Base-by-base conservation (phyloP, 53 echinoderm and acorn worm species). In the Paelopatides confundens region DNA sequence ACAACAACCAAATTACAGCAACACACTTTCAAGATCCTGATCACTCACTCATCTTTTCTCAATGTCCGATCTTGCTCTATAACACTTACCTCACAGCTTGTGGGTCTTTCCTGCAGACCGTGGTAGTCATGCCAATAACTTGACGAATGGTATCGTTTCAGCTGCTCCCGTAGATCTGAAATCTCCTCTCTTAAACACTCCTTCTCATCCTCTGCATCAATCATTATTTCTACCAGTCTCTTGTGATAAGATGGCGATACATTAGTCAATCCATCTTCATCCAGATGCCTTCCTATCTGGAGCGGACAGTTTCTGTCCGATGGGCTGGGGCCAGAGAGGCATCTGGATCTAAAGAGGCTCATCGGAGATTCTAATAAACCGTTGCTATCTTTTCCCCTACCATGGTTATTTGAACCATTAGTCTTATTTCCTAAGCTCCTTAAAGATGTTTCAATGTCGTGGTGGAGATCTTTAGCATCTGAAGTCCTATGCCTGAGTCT, bases 261-360 rank as follows among this genome's bases (percentile, higher is more conserved):
- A 12, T 86, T 68, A 5, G 96, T 96, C 91, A 96, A 70, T 5
- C 96, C 96, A 63, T 96, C 96, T 66, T 89, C 90, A 53, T 94
- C 96, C n/a, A 96, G 83, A 76, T 94, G 96, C 18, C 91, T 81
- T 21, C 96, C 96, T 24, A 96, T 90, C 36, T 87, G 71, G 62
- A 96, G 89, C 54, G 82, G 85, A 53, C 94, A 66, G 24, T 86
- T 50, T 31, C 33, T 53, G 47, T 48, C 79, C 15, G 52, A 50
- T 48, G 79, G 79, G 51, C 79, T 79, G 1, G 79, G 79, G 9
- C 79, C 79, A 23, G 79, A 79, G 51, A 79, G 13, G 43, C 32
- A 26, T 13, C 53, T 30, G 33, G 38, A 87, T 38, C 71, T 85
- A 46, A 32, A 85, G 79, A 49, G 64, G 85, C n/a, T 84, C 54